phyloP scores from a whole-genome alignment of 1,140 invertebrate genomes.

The Scaptodrosophila lebanonensis region DNA sequence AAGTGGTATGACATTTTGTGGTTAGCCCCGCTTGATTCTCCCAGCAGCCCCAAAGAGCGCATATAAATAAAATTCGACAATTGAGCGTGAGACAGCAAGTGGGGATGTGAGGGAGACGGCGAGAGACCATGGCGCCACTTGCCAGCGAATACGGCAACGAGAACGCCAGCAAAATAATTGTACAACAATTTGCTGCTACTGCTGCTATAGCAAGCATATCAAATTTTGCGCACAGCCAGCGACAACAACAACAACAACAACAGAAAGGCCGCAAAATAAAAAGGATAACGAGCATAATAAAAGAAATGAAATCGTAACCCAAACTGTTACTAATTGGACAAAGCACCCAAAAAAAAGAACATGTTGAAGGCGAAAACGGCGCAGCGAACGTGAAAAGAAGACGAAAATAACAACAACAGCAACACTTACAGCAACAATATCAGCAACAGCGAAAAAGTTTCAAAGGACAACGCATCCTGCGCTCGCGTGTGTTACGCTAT shows the following conservation, averaged over 20 bases:
- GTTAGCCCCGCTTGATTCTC: too few species aligned
- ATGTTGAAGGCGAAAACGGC: not conserved
- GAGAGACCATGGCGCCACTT: conserved; percentile 19
- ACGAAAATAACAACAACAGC: conserved; percentile 22
- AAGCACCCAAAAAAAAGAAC: conserved; percentile 47
- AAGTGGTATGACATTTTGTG: conserved; percentile 49
- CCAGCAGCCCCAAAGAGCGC: conserved; percentile 7
- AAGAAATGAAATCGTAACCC: conserved; percentile 74
- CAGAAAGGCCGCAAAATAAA: conserved; percentile 44
- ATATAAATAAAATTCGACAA: conserved; percentile 25
- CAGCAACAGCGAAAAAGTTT: conserved; percentile 5
- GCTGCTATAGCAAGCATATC: conserved; percentile 73
- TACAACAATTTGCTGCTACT: conserved; percentile 72
- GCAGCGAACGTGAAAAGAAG: not conserved
- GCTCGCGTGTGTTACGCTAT: conserved; percentile 25
- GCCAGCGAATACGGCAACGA: conserved; percentile 4
- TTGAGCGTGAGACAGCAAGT: conserved; percentile 30
- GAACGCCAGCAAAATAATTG: conserved; percentile 64
- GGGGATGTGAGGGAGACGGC: conserved; percentile 21
- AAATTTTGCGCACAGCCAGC: conserved; percentile 61
- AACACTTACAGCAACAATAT: conserved; percentile 1
- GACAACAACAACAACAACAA: conserved; percentile 13
- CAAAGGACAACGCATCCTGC: conserved; percentile 16
- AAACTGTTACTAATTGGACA: conserved; percentile 75
- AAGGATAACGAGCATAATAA: conserved; percentile 75